Evolutionary conservation across 2,797 vertebrate genomes (phyloP).

Genomic region (Pogonophryne albipinna): DNA sequence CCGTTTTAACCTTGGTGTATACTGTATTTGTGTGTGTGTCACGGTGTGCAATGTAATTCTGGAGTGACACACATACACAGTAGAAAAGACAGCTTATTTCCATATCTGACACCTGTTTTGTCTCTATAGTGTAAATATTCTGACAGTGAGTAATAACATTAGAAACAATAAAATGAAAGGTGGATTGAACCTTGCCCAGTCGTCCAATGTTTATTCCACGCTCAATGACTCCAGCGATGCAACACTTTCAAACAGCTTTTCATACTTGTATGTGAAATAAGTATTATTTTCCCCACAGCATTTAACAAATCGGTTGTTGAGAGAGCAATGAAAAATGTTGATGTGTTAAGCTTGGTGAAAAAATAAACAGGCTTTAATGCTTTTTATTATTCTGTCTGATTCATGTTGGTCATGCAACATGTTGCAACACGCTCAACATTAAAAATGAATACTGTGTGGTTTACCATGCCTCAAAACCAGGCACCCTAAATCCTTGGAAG

Average conservation of each 20-base stretch:
- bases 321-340: conserved; percentile 32
- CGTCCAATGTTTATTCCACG: conserved; percentile 48
- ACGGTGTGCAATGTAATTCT: conserved; percentile 33
- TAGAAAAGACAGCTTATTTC: conserved; percentile 49
- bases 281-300: background rate
- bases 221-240: conserved; percentile 17
- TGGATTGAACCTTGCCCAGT: conserved; percentile 52
- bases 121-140: conserved; percentile 76
- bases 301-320: conserved; percentile 39
- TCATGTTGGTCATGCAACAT: conserved; percentile 42
- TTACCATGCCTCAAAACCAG: conserved; percentile 24
- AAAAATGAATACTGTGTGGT: conserved; percentile 37
- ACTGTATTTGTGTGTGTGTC: conserved; percentile 35
- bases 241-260: conserved; percentile 15
- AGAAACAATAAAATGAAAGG: conserved; percentile 60
- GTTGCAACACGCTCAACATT: conserved; percentile 41
- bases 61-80: conserved; percentile 41
- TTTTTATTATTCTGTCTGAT: conserved; percentile 44
- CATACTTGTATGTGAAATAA: conserved; percentile 17
- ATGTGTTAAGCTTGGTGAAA: conserved; percentile 49
- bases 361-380: conserved; percentile 45
- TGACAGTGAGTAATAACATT: conserved; percentile 51
- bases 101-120: conserved; percentile 60
- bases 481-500: background rate
- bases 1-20: conserved; percentile 52